Conservation (phyloP, 1,140 invertebrate species). For the Bombus huntii region DNA sequence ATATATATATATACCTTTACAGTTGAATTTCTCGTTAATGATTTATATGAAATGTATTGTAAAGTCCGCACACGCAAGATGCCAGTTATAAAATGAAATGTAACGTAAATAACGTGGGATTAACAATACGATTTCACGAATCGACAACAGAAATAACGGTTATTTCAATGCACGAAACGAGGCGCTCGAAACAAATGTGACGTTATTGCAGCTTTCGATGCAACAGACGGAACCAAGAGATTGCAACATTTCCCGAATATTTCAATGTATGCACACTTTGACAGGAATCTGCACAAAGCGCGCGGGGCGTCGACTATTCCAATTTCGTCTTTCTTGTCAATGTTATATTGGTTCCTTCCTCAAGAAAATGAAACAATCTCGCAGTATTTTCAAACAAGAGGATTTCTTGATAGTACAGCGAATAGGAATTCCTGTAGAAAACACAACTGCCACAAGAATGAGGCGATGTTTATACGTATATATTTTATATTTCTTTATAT, state of each 20-base stretch:
- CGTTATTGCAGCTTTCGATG: neutral
- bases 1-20: neutral
- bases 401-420: neutral
- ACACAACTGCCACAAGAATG: neutral
- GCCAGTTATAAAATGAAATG: neutral
- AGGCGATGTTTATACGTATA: neutral
- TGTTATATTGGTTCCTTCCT: neutral
- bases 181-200: neutral
- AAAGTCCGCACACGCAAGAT: no score
- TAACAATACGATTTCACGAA: neutral
- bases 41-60: neutral
- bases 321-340: neutral
- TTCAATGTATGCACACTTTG: neutral
- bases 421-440: neutral
- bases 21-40: neutral
- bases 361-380: neutral
- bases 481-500: neutral
- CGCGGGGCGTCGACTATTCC: neutral
- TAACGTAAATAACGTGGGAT: neutral
- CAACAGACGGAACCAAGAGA: neutral
- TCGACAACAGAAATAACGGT: neutral
- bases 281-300: neutral
- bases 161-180: neutral
- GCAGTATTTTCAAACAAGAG: neutral
- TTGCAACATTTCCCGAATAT: constrained; percentile 5